Percentiles rank a stretch among this genome's conserved stretches.
Evolutionary conservation across 1,140 invertebrate genomes (phyloP).

Genomic region (Pollicipes pollicipes): DNA sequence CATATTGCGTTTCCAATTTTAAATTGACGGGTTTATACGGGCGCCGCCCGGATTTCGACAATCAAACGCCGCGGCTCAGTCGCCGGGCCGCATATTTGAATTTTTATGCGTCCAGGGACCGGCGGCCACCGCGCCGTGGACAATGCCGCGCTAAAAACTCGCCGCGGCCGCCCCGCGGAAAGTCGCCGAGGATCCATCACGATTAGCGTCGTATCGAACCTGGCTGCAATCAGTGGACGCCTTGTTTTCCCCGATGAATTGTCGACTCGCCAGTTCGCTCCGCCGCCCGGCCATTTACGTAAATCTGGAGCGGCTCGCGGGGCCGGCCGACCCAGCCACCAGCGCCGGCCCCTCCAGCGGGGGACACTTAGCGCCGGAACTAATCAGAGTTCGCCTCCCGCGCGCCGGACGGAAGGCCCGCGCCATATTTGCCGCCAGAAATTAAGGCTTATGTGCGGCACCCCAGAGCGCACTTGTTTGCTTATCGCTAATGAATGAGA

Average conservation of each 20-base stretch:
- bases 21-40: neutral
- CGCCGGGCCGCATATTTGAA: neutral
- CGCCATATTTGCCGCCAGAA: neutral
- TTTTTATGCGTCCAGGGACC: neutral
- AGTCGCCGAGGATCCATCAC: neutral
- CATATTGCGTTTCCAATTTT: constrained; percentile 2
- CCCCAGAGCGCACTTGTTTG: neutral
- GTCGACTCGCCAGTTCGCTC: neutral
- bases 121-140: neutral
- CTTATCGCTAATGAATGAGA: constrained; percentile 2
- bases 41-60: neutral
- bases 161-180: neutral
- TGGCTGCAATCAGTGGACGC: neutral
- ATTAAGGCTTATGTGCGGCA: neutral
- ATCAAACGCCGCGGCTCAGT: neutral
- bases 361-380: neutral
- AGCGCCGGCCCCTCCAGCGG: too few species aligned
- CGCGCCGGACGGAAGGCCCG: neutral
- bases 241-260: neutral
- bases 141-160: neutral
- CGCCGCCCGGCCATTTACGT: neutral
- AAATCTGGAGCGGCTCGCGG: neutral
- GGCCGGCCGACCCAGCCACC: too few species aligned
- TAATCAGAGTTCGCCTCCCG: neutral
- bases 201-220: neutral